phyloP scores from a whole-genome alignment of 2,113 vertebrate genomes.

The Bubo blakistoni region DNA sequence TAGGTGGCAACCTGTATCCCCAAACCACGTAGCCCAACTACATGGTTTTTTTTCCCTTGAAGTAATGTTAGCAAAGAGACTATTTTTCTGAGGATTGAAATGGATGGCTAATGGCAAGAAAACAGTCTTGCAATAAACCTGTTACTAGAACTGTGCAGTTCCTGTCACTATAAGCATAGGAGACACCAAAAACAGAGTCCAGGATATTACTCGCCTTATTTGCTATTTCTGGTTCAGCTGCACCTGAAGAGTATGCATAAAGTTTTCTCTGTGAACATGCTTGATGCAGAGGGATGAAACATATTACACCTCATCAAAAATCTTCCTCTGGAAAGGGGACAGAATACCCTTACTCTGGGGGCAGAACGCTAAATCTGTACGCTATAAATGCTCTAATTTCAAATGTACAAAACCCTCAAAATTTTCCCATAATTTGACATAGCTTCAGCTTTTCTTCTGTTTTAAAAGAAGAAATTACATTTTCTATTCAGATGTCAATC shows the following conservation, averaged over 20 bases:
- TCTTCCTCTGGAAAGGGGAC: background rate
- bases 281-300: background rate
- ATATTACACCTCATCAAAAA: background rate
- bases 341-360: background rate
- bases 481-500: background rate
- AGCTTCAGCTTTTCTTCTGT: background rate
- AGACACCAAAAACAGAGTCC: background rate
- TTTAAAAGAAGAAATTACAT: background rate
- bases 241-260: background rate
- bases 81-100: background rate
- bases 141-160: background rate
- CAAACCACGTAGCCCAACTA: background rate
- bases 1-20: background rate
- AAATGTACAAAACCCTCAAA: background rate
- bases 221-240: background rate
- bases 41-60: background rate
- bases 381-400: background rate
- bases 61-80: background rate
- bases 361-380: background rate
- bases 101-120: background rate
- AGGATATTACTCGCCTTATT: background rate
- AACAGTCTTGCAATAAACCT: background rate
- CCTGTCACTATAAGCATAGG: background rate
- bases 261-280: background rate
- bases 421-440: background rate